Evolutionary conservation across 2,888 invertebrate species (phyloP).

Genomic region (Megalurothrips usitatus): DNA sequence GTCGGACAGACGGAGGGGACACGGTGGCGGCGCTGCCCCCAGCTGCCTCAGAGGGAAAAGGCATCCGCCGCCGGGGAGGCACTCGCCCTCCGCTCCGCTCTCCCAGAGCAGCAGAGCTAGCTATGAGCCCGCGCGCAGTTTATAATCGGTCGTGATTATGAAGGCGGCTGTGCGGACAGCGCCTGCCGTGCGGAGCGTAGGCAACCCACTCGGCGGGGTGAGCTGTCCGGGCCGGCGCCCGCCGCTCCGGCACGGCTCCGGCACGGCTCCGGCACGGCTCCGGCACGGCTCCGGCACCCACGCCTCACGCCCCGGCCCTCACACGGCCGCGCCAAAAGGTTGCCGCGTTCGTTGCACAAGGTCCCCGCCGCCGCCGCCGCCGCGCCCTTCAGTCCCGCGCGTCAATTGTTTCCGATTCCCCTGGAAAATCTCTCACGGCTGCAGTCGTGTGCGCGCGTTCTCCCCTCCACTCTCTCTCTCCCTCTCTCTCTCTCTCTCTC

Average conservation of each 20-base stretch:
- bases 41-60: not conserved
- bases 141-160: no score
- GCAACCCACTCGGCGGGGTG: not conserved
- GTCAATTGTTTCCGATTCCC: slow-evolving; percentile 20
- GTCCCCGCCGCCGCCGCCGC: not conserved
- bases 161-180: no score
- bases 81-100: no score
- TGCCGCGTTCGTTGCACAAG: slow-evolving; percentile 3
- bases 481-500: slow-evolving; percentile 16
- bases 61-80: not conserved
- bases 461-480: slow-evolving; percentile 28
- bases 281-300: no score
- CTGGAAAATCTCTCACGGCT: not conserved
- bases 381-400: not conserved
- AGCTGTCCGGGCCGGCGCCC: not conserved
- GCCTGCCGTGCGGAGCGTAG: no score
- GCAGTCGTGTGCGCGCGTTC: not conserved
- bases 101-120: no score
- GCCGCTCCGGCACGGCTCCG: not conserved
- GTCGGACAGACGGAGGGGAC: not conserved
- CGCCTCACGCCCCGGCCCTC: no score
- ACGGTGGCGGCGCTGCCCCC: not conserved
- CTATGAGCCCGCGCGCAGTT: no score
- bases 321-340: not conserved
- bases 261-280: no score